Evolutionary conservation across 1,140 invertebrate species (phyloP).

Genomic region (Pemphigus obesinymphae): DNA sequence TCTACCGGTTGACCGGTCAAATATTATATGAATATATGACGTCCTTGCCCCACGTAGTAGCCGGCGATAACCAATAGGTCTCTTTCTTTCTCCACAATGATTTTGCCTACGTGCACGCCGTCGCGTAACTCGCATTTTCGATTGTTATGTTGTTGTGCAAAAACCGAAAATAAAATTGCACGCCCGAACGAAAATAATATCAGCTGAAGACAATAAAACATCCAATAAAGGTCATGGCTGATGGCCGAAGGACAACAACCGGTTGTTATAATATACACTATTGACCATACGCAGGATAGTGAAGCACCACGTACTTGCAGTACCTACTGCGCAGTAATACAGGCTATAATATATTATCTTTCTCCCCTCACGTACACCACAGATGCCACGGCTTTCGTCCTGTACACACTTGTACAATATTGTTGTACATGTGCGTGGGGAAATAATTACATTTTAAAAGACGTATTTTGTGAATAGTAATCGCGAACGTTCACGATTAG

Average conservation of each 20-base stretch:
- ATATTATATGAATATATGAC: neutral
- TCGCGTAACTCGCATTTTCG: neutral
- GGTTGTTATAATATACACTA: neutral
- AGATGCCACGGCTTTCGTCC: too few relatives aligned
- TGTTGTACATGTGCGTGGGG: too few relatives aligned
- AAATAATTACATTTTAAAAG: too few relatives aligned
- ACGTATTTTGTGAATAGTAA: too few relatives aligned
- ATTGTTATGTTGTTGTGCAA: neutral
- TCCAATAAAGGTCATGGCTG: neutral
- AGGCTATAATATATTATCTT: neutral
- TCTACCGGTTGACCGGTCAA: neutral
- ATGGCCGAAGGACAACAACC: conserved; percentile 12
- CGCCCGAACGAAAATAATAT: neutral
- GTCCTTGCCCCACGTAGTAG: neutral
- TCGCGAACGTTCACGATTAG: too few relatives aligned
- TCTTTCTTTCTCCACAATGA: neutral
- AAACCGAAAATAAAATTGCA: neutral
- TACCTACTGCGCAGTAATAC: neutral
- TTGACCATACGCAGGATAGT: neutral
- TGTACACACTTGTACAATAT: too few relatives aligned
- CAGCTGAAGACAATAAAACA: neutral
- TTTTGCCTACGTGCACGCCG: neutral
- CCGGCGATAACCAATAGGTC: neutral
- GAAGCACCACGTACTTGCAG: neutral
- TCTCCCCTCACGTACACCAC: neutral